Conservation (phyloP, 1,140 invertebrate genomes). For the Drosophila carrolli region DNA sequence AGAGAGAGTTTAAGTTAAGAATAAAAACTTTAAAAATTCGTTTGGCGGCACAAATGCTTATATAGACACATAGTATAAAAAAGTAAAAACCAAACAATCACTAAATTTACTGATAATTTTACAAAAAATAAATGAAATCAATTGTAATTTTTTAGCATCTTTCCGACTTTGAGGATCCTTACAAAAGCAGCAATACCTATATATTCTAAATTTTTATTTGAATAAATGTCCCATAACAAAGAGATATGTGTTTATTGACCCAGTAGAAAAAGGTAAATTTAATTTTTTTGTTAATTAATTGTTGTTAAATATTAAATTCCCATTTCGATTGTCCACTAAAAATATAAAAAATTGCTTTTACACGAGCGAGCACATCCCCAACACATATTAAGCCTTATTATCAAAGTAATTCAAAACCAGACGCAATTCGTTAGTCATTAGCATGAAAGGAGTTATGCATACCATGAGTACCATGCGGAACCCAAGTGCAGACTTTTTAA, state of each 20-base stretch:
- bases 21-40: neutral
- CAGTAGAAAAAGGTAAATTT: slow-evolving; percentile 66
- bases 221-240: slow-evolving; percentile 60
- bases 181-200: slow-evolving; percentile 88
- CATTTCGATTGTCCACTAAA: neutral
- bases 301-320: neutral
- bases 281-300: neutral
- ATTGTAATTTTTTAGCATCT: slow-evolving; percentile 81
- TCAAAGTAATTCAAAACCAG: slow-evolving; percentile 1
- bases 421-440: neutral
- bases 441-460: slow-evolving; percentile 9
- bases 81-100: too few species aligned
- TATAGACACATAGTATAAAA: neutral
- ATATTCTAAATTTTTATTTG: slow-evolving; percentile 86
- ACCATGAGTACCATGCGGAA: neutral
- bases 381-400: neutral
- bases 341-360: neutral
- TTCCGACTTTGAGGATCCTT: slow-evolving; percentile 85
- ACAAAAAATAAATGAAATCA: slow-evolving; percentile 36
- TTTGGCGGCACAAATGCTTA: neutral
- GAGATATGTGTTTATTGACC: slow-evolving; percentile 57
- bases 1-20: too few species aligned
- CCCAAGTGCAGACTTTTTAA: too few species aligned
- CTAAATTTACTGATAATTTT: slow-evolving; percentile 8
- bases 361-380: neutral